Percentiles rank a stretch among this genome's conserved stretches.
phyloP scores from a whole-genome alignment of 2,888 invertebrate genomes.

The Caenorhabditis drosophilae region DNA sequence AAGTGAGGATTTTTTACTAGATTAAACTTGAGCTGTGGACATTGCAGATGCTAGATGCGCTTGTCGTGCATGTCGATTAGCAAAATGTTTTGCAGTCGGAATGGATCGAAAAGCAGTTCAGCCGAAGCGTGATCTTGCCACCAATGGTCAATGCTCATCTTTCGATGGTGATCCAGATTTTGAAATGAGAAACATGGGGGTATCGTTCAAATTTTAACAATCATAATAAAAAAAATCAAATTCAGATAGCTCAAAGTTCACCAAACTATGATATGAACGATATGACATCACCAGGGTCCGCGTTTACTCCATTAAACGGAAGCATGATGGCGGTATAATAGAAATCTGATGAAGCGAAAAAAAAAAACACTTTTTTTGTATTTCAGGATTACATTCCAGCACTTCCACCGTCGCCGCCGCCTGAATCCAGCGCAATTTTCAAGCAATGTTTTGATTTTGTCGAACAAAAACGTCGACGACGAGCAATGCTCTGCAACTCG shows the following conservation, averaged over 20 bases:
- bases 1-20: slow-evolving; percentile 40
- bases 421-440: slow-evolving; percentile 25
- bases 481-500: slow-evolving; percentile 61
- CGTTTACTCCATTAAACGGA: slow-evolving; percentile 33
- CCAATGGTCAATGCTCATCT: slow-evolving; percentile 11
- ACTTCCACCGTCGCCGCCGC: slow-evolving; percentile 47
- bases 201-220: not conserved
- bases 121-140: slow-evolving; percentile 33
- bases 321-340: not conserved
- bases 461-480: slow-evolving; percentile 59
- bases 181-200: slow-evolving; percentile 14
- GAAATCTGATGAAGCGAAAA: too few species aligned
- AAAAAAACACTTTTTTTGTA: too few species aligned
- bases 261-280: slow-evolving; percentile 29
- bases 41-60: slow-evolving; percentile 65
- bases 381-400: slow-evolving; percentile 46
- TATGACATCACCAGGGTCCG: slow-evolving; percentile 34
- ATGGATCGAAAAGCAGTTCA: slow-evolving; percentile 58
- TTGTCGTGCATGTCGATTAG: slow-evolving; percentile 61
- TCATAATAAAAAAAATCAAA: not conserved
- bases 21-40: not conserved
- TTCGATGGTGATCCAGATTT: slow-evolving; percentile 26
- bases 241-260: slow-evolving; percentile 17
- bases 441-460: slow-evolving; percentile 37
- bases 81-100: slow-evolving; percentile 56